phyloP scores from a whole-genome alignment of 2,113 vertebrate species.

The Chionis minor region DNA sequence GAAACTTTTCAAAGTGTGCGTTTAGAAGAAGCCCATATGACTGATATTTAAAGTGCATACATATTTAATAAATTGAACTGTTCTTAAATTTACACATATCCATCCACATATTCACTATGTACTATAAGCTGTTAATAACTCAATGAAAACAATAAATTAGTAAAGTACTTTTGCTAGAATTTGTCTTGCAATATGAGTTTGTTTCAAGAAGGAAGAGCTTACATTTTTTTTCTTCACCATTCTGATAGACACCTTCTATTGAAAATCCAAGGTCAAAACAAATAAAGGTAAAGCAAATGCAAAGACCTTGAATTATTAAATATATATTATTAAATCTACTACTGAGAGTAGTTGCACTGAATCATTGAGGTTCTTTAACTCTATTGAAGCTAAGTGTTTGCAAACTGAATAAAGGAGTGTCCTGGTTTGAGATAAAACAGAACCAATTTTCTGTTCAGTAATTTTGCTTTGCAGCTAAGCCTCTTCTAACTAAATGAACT shows the following conservation, averaged over 20 bases:
- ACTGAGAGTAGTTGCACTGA: neutral
- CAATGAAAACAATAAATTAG: neutral
- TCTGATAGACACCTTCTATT: neutral
- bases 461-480: too few relatives aligned
- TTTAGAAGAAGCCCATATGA: neutral
- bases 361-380: neutral
- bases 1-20: neutral
- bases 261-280: neutral
- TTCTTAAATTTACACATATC: neutral
- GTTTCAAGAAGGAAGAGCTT: neutral
- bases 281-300: neutral
- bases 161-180: neutral
- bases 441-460: too few relatives aligned
- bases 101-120: neutral
- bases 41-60: neutral
- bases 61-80: neutral
- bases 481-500: too few relatives aligned
- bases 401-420: neutral
- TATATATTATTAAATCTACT: neutral
- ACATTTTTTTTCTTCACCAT: neutral
- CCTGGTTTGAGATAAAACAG: too few relatives aligned
- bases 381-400: neutral
- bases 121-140: neutral
- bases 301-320: neutral
- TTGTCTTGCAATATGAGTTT: neutral